Conservation (phyloP, 2,797 vertebrate genomes). For the Crocidura indochinensis region DNA sequence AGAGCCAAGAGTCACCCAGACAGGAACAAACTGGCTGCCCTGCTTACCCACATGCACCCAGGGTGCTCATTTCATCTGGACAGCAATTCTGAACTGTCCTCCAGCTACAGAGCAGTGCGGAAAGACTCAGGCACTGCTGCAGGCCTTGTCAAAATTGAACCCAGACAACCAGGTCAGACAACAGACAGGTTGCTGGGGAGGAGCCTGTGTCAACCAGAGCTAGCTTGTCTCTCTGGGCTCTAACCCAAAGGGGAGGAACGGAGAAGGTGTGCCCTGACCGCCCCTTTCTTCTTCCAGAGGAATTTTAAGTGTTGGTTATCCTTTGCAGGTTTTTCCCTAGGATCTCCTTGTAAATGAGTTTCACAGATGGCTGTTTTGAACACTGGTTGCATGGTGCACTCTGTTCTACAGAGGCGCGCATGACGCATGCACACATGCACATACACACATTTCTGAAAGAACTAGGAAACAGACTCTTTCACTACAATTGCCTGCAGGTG, state of each 20-base stretch:
- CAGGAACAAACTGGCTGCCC: conserved; percentile 40
- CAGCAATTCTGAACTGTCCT: conserved; percentile 35
- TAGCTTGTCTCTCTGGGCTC: not conserved
- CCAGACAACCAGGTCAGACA: not conserved
- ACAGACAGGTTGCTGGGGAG: not conserved
- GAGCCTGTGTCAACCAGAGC: not conserved
- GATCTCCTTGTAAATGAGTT: conserved; percentile 68
- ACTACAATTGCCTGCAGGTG: conserved; percentile 61
- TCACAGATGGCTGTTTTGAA: conserved; percentile 57
- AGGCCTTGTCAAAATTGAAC: conserved; percentile 38
- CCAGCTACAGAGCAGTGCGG: not conserved
- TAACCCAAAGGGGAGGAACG: conserved; percentile 18
- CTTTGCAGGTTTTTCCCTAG: conserved; percentile 26
- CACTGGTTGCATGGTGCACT: conserved; percentile 20
- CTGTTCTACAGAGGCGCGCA: not conserved
- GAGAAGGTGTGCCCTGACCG: not conserved
- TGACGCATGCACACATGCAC: too few relatives aligned
- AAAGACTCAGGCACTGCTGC: not conserved
- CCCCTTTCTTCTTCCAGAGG: conserved; percentile 29
- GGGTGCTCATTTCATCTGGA: conserved; percentile 24
- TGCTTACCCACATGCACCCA: conserved; percentile 16
- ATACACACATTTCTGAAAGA: conserved; percentile 34
- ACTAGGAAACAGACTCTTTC: conserved; percentile 51
- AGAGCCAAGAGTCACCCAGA: not conserved
- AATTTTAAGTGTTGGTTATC: conserved; percentile 26